Percentiles rank a stretch among this genome's conserved stretches.
Conservation (phyloP, 2,797 vertebrate genomes). For the Sebastes flavidus region DNA sequence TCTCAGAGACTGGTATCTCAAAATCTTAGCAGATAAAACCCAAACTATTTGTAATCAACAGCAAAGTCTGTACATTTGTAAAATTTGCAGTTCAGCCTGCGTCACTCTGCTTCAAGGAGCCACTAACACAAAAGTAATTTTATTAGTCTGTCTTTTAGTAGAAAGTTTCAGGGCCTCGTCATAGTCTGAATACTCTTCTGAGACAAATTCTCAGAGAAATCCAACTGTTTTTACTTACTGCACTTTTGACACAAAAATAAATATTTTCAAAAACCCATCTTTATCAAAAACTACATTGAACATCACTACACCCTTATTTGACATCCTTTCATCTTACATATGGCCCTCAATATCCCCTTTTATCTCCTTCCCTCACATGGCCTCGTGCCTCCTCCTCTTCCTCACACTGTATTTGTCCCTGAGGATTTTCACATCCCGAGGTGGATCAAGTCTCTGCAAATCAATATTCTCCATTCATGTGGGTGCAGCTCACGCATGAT, state of each 20-base stretch:
- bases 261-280: not conserved
- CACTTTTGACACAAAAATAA: not conserved
- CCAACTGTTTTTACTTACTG: not conserved
- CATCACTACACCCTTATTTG: not conserved
- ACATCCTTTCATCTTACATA: conserved; percentile 12
- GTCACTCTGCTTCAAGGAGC: conserved; percentile 6
- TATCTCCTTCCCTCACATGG: conserved; percentile 31
- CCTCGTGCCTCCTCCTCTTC: conserved; percentile 25
- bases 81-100: not conserved
- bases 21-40: not conserved
- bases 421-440: conserved; percentile 50
- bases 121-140: not conserved
- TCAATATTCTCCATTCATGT: conserved; percentile 70
- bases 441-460: conserved; percentile 62
- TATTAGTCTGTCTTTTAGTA: not conserved
- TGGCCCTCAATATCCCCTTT: conserved; percentile 5
- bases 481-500: conserved; percentile 37
- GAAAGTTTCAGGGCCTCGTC: not conserved
- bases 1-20: not conserved
- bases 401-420: conserved; percentile 38
- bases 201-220: not conserved
- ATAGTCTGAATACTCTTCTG: not conserved
- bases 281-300: not conserved
- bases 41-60: not conserved
- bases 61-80: not conserved